Evolutionary conservation across 1,140 invertebrate species (phyloP).

Genomic region (Brachionus asplanchnoidis): DNA sequence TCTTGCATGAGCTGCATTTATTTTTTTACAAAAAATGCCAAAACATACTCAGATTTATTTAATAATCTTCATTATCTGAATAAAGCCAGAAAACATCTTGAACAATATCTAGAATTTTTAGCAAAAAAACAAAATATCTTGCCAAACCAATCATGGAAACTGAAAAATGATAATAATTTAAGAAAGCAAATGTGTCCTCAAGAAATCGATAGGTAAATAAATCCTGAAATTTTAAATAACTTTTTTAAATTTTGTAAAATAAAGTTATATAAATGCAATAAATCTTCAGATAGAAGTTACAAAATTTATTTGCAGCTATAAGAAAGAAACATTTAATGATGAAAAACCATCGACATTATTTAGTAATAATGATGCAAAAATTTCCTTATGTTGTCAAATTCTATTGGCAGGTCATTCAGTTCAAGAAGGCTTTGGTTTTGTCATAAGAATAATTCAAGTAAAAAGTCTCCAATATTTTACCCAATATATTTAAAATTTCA

Average conservation of each 20-base stretch:
- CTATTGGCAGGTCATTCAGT: slow-evolving; percentile 49
- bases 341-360: slow-evolving; percentile 48
- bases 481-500: not conserved
- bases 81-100: slow-evolving; percentile 52
- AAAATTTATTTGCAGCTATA: slow-evolving; percentile 49
- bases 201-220: slow-evolving; percentile 4
- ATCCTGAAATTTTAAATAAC: not conserved
- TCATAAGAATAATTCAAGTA: slow-evolving; percentile 52
- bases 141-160: slow-evolving; percentile 42
- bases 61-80: slow-evolving; percentile 48
- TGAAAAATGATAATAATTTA: not conserved
- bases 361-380: slow-evolving; percentile 46
- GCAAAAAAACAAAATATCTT: slow-evolving; percentile 47
- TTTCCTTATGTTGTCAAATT: slow-evolving; percentile 49
- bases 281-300: slow-evolving; percentile 56
- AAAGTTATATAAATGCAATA: slow-evolving; percentile 50
- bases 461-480: not conserved
- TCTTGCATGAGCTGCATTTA: slow-evolving; percentile 55
- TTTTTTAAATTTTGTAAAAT: slow-evolving; percentile 36
- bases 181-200: slow-evolving; percentile 39
- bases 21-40: slow-evolving; percentile 51
- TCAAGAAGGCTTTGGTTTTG: slow-evolving; percentile 49
- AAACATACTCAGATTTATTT: slow-evolving; percentile 49
- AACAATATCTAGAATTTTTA: slow-evolving; percentile 48
- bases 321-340: slow-evolving; percentile 45